phyloP scores from a whole-genome alignment of 2,797 vertebrate species.

The Cyprinella venusta region DNA sequence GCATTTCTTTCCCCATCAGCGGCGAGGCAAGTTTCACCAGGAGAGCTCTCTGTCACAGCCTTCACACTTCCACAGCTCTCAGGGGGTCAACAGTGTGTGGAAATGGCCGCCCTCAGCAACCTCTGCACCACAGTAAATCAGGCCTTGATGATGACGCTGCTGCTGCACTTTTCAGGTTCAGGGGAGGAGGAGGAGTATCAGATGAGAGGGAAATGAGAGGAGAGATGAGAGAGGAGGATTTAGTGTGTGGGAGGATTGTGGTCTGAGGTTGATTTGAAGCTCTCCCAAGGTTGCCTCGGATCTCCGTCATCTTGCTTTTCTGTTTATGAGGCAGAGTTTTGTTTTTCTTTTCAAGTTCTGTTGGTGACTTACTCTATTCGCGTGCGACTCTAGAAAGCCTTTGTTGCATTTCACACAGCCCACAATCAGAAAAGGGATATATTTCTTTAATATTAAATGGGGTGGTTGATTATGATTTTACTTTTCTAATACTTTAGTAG shows the following conservation, averaged over 20 bases:
- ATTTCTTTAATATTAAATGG: background rate
- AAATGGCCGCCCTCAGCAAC: constrained; percentile 37
- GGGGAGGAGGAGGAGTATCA: constrained; percentile 26
- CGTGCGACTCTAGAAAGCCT: background rate
- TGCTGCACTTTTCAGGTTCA: constrained; percentile 16
- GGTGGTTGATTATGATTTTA: too few relatives aligned
- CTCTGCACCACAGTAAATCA: constrained; percentile 23
- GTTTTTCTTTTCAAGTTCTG: constrained; percentile 31
- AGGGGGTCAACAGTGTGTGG: constrained; percentile 20
- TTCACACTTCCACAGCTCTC: constrained; percentile 48
- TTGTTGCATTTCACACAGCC: background rate
- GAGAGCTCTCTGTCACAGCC: constrained; percentile 34
- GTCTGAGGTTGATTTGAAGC: constrained; percentile 40
- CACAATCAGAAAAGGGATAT: background rate
- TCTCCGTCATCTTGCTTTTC: constrained; percentile 34
- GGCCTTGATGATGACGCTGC: constrained; percentile 19
- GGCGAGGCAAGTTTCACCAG: background rate
- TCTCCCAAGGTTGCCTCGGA: constrained; percentile 19
- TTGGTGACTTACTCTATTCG: constrained; percentile 53
- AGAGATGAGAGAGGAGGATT: constrained; percentile 47
- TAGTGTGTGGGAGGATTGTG: constrained; percentile 42
- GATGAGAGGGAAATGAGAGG: constrained; percentile 30
- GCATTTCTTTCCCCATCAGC: background rate
- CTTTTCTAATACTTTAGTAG: too few relatives aligned
- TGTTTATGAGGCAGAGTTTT: constrained; percentile 32